Evolutionary conservation across 64 coral and sea anemone genomes (phyloP).

Genomic region (Stichodactyla mertensii): DNA sequence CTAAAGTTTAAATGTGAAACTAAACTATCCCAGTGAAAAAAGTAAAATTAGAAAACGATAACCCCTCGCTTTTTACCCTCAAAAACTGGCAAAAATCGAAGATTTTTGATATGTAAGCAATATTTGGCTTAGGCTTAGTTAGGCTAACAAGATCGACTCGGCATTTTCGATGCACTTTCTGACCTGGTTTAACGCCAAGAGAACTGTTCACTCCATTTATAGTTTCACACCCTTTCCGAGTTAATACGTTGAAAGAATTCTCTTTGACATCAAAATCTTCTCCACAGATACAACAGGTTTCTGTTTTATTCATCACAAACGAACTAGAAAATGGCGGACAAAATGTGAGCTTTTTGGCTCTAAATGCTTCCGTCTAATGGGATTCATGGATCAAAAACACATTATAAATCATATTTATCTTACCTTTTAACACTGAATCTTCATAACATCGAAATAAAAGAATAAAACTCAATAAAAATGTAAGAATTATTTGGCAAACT

Average conservation of each 20-base stretch:
- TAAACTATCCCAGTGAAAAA: too few species aligned
- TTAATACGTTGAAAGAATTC: neutral
- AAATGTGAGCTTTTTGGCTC: too few species aligned
- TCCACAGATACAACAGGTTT: neutral
- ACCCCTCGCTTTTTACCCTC: too few species aligned
- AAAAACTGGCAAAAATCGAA: too few species aligned
- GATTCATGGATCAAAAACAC: constrained; percentile 5
- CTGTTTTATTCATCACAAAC: constrained; percentile 1
- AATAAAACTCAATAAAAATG: neutral
- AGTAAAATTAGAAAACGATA: too few species aligned
- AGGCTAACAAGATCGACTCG: neutral
- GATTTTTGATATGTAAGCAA: too few species aligned
- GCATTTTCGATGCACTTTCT: constrained; percentile 1
- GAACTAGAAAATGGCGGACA: neutral
- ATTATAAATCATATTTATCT: neutral
- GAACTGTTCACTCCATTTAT: neutral
- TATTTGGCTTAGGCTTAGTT: too few species aligned
- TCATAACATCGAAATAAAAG: neutral
- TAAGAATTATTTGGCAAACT: neutral
- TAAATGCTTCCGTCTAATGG: too few species aligned
- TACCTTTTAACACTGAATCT: neutral
- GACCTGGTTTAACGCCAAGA: neutral
- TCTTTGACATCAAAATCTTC: neutral
- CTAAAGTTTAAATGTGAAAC: too few species aligned
- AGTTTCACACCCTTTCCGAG: neutral